These are phyloP conservation scores for Pristionchus arcanus DNA, from an alignment of 2,888 invertebrate genomes.

Conservation along the genomic window DNA sequence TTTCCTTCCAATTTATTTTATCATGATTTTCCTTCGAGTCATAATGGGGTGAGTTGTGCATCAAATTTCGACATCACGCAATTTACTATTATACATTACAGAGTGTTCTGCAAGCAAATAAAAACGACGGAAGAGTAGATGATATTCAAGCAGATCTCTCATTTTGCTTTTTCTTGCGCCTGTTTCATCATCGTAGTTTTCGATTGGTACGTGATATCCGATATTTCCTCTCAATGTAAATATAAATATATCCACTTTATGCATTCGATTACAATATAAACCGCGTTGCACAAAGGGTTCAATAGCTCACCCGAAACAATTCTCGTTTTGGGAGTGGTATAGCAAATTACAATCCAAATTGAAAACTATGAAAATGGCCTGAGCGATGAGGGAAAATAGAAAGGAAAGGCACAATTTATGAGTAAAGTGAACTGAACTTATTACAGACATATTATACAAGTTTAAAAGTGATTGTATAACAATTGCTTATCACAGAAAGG, in stretches of 20 bases:
- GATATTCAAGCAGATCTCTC: no score
- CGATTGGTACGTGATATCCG: no score
- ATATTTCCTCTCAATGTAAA: no score
- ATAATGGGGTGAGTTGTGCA: no score
- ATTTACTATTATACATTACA: no score
- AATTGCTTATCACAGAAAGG: conserved; percentile 25
- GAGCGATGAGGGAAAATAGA: background rate
- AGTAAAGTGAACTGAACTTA: conserved; percentile 14
- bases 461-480: background rate
- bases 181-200: no score
- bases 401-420: conserved; percentile 3
- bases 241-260: conserved; percentile 2
- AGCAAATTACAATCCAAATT: conserved; percentile 23
- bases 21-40: no score
- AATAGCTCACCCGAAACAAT: conserved; percentile 12
- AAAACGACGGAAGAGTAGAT: no score
- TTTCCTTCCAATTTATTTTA: no score
- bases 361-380: conserved; percentile 24
- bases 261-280: conserved; percentile 6
- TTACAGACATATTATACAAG: conserved; percentile 24
- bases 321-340: conserved; percentile 29
- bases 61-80: no score
- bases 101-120: no score
- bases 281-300: background rate
- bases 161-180: no score